phyloP scores from a whole-genome alignment of 1,140 invertebrate species.

The Lasaia peninsularis region DNA sequence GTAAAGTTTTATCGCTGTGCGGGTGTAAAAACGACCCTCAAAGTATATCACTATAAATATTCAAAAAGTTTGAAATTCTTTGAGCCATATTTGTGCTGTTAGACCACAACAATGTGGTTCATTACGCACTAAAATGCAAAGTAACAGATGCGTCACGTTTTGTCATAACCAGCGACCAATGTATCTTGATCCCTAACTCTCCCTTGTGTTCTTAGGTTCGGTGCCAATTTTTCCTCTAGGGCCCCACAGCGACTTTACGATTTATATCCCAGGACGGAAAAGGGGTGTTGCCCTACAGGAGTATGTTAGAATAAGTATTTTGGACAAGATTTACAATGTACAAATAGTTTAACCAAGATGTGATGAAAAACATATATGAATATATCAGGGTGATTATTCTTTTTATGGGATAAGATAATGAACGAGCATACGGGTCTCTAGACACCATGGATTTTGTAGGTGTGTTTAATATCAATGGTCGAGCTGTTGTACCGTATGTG shows the following conservation, averaged over 20 bases:
- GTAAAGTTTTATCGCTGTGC: no score
- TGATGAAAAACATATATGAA: no score
- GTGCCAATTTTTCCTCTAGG: neutral
- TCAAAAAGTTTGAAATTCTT: neutral
- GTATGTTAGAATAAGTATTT: no score
- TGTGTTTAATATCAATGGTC: no score
- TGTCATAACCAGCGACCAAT: slow-evolving; percentile 62
- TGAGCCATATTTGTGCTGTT: neutral
- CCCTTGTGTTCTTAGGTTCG: slow-evolving; percentile 20
- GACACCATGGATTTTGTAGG: no score
- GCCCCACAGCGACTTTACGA: neutral
- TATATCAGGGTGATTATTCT: no score
- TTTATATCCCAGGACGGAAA: neutral
- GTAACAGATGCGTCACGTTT: slow-evolving; percentile 52
- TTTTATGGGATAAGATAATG: no score
- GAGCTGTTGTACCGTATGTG: no score
- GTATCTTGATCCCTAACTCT: slow-evolving; percentile 39
- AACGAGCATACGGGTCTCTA: no score
- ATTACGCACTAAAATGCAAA: slow-evolving; percentile 69
- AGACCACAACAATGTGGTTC: slow-evolving; percentile 9
- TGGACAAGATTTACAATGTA: no score
- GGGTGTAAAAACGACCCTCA: neutral
- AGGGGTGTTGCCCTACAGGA: no score
- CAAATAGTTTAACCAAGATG: no score
- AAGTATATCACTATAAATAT: neutral